Conservation (phyloP, 1,140 invertebrate species). For the Drosophila guanche region DNA sequence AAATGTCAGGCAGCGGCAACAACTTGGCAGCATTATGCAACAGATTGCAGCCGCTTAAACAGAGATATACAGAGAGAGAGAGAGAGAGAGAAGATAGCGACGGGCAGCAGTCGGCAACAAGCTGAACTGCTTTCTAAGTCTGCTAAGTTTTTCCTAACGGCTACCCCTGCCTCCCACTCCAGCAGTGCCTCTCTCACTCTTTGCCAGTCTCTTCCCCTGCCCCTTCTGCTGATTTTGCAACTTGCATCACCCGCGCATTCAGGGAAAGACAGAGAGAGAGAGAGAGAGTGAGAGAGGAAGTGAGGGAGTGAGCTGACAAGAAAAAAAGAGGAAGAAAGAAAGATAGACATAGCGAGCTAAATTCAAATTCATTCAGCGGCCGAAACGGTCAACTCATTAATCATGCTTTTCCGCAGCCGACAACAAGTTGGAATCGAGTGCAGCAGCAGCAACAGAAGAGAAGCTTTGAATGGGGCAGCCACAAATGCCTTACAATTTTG, state of each 20-base stretch:
- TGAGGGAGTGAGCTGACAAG: slow-evolving; percentile 6
- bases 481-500: slow-evolving; percentile 37
- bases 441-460: slow-evolving; percentile 16
- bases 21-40: slow-evolving; percentile 67
- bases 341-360: slow-evolving; percentile 60
- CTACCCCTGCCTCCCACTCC: slow-evolving; percentile 8
- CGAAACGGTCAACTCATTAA: slow-evolving; percentile 72
- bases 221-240: slow-evolving; percentile 34
- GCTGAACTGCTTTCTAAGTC: slow-evolving; percentile 68
- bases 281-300: slow-evolving; percentile 19
- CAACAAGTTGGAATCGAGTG: slow-evolving; percentile 56
- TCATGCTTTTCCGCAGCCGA: slow-evolving; percentile 44
- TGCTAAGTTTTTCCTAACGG: slow-evolving; percentile 37
- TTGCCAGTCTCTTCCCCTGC: background rate
- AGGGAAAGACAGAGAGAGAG: background rate
- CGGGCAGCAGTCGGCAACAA: slow-evolving; percentile 1
- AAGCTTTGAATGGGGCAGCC: slow-evolving; percentile 28
- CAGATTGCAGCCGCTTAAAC: slow-evolving; percentile 53
- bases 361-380: slow-evolving; percentile 77
- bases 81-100: slow-evolving; percentile 17
- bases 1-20: slow-evolving; percentile 67
- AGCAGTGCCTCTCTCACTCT: slow-evolving; percentile 1
- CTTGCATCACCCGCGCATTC: slow-evolving; percentile 40
- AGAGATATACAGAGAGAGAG: slow-evolving; percentile 48
- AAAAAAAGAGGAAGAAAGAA: slow-evolving; percentile 11